A percentile compares a stretch with the other conserved stretches of the same genome.
These are phyloP conservation scores for Agelas oroides DNA, from an alignment of 37 sponge, comb jelly and placozoan species.

Conservation along the genomic window DNA sequence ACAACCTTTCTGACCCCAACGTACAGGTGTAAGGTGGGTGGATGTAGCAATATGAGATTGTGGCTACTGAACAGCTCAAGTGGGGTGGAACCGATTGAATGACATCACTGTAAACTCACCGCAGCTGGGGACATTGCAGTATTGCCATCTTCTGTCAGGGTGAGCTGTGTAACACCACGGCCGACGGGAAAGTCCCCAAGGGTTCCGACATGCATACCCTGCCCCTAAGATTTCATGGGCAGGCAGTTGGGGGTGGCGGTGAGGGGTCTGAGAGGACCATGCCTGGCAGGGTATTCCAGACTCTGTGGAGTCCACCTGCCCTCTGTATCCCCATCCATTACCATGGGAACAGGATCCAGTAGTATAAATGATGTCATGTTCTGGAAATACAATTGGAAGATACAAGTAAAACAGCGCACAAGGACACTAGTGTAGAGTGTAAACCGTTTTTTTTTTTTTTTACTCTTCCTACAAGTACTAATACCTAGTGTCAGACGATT, in stretches of 20 bases:
- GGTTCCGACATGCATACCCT: conserved; percentile 44
- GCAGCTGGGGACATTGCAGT: conserved; percentile 58
- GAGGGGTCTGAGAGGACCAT: conserved; percentile 26
- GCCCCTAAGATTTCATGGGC: conserved; percentile 18
- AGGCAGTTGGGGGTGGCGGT: conserved; percentile 14
- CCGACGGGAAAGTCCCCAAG: conserved; percentile 32
- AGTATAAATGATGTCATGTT: no score
- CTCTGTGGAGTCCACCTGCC: not conserved
- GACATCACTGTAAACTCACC: conserved; percentile 35
- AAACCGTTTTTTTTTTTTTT: no score
- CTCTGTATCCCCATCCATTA: conserved; percentile 38
- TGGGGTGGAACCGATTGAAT: no score
- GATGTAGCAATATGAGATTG: no score
- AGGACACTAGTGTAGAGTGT: no score
- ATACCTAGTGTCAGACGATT: no score
- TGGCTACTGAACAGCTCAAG: no score
- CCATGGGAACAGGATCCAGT: not conserved
- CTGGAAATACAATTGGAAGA: no score
- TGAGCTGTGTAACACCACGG: conserved; percentile 69
- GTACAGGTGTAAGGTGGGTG: no score
- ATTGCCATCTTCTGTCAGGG: conserved; percentile 40
- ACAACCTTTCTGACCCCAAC: no score
- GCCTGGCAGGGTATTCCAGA: conserved; percentile 19
- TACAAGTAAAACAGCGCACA: no score
- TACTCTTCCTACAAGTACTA: no score